Percentiles rank a stretch among this genome's conserved stretches.
Evolutionary conservation across 2,888 invertebrate genomes (phyloP).

Genomic region (Athalia cordata): DNA sequence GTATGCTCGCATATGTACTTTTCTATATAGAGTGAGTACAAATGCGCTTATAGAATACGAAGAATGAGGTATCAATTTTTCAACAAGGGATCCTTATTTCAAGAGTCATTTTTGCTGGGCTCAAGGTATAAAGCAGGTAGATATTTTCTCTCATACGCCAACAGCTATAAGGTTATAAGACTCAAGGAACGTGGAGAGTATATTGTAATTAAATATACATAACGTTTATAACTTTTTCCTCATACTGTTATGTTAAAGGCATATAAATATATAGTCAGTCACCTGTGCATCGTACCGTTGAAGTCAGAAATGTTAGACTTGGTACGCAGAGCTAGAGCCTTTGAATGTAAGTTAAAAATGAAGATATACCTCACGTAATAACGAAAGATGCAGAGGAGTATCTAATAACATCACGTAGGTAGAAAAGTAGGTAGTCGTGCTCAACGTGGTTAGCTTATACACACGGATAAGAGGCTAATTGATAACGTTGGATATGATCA

Average conservation of each 20-base stretch:
- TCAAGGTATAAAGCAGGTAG: neutral
- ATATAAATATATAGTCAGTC: neutral
- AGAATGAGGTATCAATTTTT: slow-evolving; percentile 23
- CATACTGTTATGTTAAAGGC: slow-evolving; percentile 7
- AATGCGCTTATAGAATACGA: slow-evolving; percentile 18
- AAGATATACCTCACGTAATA: slow-evolving; percentile 1
- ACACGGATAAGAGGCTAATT: neutral
- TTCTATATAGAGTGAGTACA: neutral
- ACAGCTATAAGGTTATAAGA: neutral
- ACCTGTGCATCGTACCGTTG: slow-evolving; percentile 15
- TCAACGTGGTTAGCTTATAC: too few species aligned
- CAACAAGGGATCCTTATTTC: slow-evolving; percentile 25
- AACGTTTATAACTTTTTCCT: slow-evolving; percentile 16
- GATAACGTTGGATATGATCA: slow-evolving; percentile 15
- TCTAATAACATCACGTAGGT: slow-evolving; percentile 11
- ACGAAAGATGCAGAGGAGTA: neutral
- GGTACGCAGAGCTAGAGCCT: neutral
- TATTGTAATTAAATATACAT: slow-evolving; percentile 29
- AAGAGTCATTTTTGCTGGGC: neutral
- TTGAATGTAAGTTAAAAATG: neutral
- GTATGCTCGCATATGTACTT: slow-evolving; percentile 4
- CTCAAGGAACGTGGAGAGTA: neutral
- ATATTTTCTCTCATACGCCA: neutral
- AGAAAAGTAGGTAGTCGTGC: neutral
- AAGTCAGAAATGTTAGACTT: slow-evolving; percentile 19